Percentiles rank a stretch among this genome's conserved stretches.
Evolutionary conservation across 2,888 invertebrate species (phyloP).

Genomic region (Drosophila mercatorum): DNA sequence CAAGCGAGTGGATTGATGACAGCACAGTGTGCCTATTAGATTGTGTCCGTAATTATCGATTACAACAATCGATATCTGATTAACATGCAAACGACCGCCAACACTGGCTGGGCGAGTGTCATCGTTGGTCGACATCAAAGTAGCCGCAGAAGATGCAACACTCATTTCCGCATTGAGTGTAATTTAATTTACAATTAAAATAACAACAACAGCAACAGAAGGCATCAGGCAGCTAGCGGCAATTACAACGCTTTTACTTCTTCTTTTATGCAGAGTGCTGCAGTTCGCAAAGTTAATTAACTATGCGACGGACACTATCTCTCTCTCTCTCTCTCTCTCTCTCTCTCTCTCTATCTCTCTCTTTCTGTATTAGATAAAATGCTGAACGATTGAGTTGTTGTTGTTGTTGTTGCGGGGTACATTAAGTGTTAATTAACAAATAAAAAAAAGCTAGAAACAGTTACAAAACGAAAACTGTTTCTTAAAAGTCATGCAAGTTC

Average conservation of each 20-base stretch:
- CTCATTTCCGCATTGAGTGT: slow-evolving; percentile 67
- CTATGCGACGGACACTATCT: slow-evolving; percentile 42
- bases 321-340: slow-evolving; percentile 11
- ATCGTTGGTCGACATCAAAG: slow-evolving; percentile 41
- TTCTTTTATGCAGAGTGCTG: slow-evolving; percentile 46
- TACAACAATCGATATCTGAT: slow-evolving; percentile 24
- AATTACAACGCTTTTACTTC: slow-evolving; percentile 47
- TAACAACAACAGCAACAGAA: slow-evolving; percentile 33
- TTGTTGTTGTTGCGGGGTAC: slow-evolving; percentile 33
- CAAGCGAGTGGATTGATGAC: slow-evolving; percentile 18
- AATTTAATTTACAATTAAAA: slow-evolving; percentile 72
- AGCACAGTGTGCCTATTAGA: slow-evolving; percentile 8
- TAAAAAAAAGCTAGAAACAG: slow-evolving; percentile 62
- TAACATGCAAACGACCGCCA: slow-evolving; percentile 3
- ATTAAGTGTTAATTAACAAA: slow-evolving; percentile 72
- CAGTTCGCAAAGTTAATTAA: slow-evolving; percentile 71
- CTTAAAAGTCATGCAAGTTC: slow-evolving; percentile 71
- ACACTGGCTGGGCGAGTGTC: slow-evolving; percentile 32
- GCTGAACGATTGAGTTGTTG: slow-evolving; percentile 59
- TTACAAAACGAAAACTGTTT: slow-evolving; percentile 70
- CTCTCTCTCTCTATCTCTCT: slow-evolving; percentile 2
- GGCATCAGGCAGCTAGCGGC: slow-evolving; percentile 14
- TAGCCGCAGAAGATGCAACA: slow-evolving; percentile 25
- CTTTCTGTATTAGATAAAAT: slow-evolving; percentile 34
- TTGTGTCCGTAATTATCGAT: slow-evolving; percentile 31